Conservation (phyloP, 2,113 vertebrate genomes). For the Alexandromys fortis region DNA sequence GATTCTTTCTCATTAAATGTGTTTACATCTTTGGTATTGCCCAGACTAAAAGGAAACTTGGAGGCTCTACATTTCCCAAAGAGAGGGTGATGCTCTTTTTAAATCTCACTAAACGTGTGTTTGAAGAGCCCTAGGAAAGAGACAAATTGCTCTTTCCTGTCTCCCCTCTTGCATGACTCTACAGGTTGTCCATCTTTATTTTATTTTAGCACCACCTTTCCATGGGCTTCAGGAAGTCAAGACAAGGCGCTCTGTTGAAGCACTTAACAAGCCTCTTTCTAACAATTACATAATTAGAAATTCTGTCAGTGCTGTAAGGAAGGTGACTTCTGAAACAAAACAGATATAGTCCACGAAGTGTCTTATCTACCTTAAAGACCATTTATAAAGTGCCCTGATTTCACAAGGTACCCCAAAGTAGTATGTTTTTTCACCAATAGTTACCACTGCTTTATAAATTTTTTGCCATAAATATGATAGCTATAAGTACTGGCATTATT, state of each 20-base stretch:
- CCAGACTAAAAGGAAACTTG: background rate
- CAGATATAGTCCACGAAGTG: fast-evolving
- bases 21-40: background rate
- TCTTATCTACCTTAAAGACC: background rate
- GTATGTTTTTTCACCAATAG: background rate
- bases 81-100: background rate
- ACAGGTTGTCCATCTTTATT: background rate
- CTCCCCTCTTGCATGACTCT: background rate
- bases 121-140: background rate
- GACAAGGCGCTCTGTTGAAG: background rate
- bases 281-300: background rate
- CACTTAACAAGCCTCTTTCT: background rate
- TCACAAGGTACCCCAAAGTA: background rate
- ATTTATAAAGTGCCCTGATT: background rate
- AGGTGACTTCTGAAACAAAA: background rate
- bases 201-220: background rate
- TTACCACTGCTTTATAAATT: background rate
- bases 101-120: background rate
- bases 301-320: background rate
- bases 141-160: background rate
- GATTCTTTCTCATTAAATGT: background rate
- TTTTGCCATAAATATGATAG: background rate
- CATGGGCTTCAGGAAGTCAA: background rate
- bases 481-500: background rate
- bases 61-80: background rate